Evolutionary conservation across 2,888 invertebrate species (phyloP), one percentile per base, ranked within the genome.

Genomic region (Melipona beecheii): DNA sequence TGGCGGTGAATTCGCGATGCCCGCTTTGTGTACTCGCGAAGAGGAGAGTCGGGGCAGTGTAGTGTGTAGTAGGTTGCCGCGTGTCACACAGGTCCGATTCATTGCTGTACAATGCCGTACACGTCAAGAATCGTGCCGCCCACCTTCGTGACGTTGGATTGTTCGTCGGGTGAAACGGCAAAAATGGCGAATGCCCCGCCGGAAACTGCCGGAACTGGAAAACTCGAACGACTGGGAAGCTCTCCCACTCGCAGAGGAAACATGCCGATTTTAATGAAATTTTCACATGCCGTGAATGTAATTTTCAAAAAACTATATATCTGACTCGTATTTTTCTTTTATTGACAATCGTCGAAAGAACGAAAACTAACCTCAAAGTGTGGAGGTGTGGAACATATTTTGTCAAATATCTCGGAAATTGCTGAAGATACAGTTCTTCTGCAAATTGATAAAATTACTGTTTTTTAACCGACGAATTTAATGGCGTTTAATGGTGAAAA

Each of bases 141-240:
- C 69, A 85, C 87, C 73, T 87, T 87, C 87, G 87, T 87, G 87
- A 87, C 83, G 52, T 21, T 52, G 50, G 83, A 87, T 87, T 85
- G 83, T 87, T 87, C 75, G 85, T 83, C 83, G 87, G 73, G 64
- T 43, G 85, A 78, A 84, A 85, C 75, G 58, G 75, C 76, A 78
- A 85, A 77, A 87, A 87, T 70, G 76, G 21, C 27, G 75, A 65
- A 76, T 58, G n/a, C 56, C 43, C 64, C 72, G 62, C 75, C 58
- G 19, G 2, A 0, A 60, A 17, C 50, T 50, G 49, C 68, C 21
- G 27, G 72, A 49, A 50, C 43, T 50, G 58, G 49, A 43, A 31
- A 6, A 5, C 19, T 56, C 56, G 56, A 56, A n/a, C 19, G 56
- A 56, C 9, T 4, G n/a, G n/a, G n/a, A 15, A 58, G 56, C n/a